Conservation (phyloP, 2,888 invertebrate genomes). For the Morinoia aosen region DNA sequence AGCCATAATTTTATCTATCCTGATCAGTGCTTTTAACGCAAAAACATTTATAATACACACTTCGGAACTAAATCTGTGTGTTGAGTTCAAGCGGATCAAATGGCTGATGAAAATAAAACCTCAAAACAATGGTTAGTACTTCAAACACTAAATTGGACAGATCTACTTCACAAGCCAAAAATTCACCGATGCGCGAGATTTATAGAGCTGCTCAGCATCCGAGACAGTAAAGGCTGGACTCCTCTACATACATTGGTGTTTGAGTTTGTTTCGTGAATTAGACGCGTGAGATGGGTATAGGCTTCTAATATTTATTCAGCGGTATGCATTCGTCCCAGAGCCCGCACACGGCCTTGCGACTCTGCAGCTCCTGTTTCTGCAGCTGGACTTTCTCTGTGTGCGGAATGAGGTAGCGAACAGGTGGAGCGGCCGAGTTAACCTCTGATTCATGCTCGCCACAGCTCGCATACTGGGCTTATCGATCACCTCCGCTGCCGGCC, state of each 20-base stretch:
- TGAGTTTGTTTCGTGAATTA: no score
- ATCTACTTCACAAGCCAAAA: no score
- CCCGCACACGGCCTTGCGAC: not conserved
- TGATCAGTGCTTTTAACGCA: no score
- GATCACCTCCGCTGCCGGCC: not conserved
- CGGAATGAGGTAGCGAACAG: not conserved
- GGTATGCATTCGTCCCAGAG: not conserved
- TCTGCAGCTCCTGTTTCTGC: not conserved
- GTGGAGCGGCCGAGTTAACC: not conserved
- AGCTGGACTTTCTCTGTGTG: not conserved
- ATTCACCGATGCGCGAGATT: no score
- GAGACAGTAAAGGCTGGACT: not conserved
- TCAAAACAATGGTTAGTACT: no score
- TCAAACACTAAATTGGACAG: no score
- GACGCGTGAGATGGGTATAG: not conserved
- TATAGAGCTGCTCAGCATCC: not conserved
- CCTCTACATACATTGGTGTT: no score
- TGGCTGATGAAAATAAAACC: no score
- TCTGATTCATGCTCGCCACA: not conserved
- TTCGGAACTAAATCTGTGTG: no score
- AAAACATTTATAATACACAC: no score
- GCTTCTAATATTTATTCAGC: not conserved
- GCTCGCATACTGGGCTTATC: not conserved
- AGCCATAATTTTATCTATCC: no score
- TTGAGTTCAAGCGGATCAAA: no score